A percentile compares a stretch with the other conserved stretches of the same genome.
Evolutionary conservation across 2,113 vertebrate species (phyloP).

Genomic region (Calyptomena viridis): DNA sequence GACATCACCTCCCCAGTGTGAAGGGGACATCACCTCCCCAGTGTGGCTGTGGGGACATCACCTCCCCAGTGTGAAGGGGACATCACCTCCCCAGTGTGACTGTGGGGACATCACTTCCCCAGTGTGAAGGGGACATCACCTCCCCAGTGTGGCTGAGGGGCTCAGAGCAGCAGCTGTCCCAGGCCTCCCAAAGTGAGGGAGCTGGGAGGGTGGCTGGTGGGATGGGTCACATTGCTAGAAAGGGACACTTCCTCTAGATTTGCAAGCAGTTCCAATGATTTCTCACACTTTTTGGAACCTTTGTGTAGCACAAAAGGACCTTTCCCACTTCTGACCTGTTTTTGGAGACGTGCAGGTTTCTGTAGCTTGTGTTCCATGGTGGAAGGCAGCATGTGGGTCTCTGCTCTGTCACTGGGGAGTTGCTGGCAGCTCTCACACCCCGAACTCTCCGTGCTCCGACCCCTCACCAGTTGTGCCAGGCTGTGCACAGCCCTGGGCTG

Average conservation of each 20-base stretch:
- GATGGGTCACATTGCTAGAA: neutral
- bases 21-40: no score
- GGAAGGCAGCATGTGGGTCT: neutral
- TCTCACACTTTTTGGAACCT: neutral
- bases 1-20: neutral
- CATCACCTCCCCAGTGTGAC: neutral
- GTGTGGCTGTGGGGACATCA: fast-evolving
- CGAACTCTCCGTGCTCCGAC: no score
- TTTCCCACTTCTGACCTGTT: neutral
- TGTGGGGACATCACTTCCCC: neutral
- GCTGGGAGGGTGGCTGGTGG: neutral
- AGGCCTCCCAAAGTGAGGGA: neutral
- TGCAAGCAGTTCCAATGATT: neutral
- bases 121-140: no score
- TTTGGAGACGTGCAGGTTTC: neutral
- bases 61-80: neutral
- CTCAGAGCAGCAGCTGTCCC: neutral
- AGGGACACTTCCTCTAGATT: neutral
- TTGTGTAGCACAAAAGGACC: fast-evolving
- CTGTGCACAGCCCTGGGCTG: fast-evolving
- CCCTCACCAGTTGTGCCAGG: no score
- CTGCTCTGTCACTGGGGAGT: neutral
- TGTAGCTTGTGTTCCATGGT: neutral
- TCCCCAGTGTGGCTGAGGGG: fast-evolving
- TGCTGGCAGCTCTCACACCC: neutral